These are phyloP conservation scores for Neoascia interrupta DNA, from an alignment of 2,888 invertebrate genomes.

Conservation along the genomic window DNA sequence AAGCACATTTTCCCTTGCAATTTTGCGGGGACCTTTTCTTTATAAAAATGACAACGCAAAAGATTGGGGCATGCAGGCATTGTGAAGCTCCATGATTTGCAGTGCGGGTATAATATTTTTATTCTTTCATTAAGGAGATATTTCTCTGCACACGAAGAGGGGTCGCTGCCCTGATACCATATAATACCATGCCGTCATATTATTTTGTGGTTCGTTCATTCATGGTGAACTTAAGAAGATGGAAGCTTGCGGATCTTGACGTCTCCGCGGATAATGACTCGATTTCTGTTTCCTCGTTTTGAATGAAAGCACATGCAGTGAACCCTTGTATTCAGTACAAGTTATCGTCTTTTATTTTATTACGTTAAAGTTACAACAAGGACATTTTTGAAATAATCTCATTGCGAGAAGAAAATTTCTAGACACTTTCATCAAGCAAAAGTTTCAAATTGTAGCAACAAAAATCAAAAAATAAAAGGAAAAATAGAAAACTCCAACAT, in stretches of 20 bases:
- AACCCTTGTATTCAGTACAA: conserved; percentile 4
- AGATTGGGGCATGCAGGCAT: conserved; percentile 53
- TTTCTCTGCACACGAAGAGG: no score
- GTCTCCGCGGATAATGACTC: conserved; percentile 38
- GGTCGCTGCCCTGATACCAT: conserved; percentile 39
- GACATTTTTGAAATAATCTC: conserved; percentile 31
- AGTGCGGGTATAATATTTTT: no score
- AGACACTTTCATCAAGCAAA: conserved; percentile 35
- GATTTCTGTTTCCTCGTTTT: neutral
- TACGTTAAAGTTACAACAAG: conserved; percentile 28
- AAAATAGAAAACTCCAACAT: conserved; percentile 6
- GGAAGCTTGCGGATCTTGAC: no score
- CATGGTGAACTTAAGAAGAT: conserved; percentile 39
- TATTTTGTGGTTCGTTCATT: conserved; percentile 30
- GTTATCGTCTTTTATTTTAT: neutral
- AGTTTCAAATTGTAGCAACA: conserved; percentile 15
- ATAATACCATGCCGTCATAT: conserved; percentile 27
- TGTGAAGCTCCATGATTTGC: conserved; percentile 27
- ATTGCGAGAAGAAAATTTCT: conserved; percentile 1
- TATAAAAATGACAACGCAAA: conserved; percentile 58
- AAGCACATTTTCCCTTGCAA: conserved; percentile 37
- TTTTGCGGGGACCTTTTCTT: conserved; percentile 19
- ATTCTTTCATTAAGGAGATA: no score
- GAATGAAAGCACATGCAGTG: conserved; percentile 11
- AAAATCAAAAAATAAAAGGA: conserved; percentile 4